Evolutionary conservation across 2,888 invertebrate species (phyloP).

Genomic region (Chydorus sphaericus): DNA sequence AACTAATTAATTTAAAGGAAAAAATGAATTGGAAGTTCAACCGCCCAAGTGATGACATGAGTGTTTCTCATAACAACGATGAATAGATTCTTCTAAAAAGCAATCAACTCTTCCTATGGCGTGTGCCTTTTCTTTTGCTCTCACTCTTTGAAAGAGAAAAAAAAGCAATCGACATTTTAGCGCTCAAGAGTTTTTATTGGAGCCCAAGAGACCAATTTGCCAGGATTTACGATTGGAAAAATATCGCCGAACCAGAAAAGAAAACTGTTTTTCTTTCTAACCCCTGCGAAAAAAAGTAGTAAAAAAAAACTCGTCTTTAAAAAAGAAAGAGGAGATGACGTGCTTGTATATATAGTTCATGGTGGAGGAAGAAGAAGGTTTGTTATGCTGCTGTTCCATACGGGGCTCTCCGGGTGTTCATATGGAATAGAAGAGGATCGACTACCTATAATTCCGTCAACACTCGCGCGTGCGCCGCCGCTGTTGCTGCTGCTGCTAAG

Average conservation of each 20-base stretch:
- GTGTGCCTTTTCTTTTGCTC: too few species aligned
- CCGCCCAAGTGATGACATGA: too few species aligned
- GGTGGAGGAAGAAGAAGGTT: neutral
- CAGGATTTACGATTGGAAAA: slow-evolving; percentile 5
- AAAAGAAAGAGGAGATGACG: neutral
- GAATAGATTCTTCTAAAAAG: too few species aligned
- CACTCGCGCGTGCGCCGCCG: slow-evolving; percentile 11
- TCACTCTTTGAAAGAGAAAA: too few species aligned
- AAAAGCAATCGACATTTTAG: slow-evolving; percentile 3
- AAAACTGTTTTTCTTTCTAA: neutral
- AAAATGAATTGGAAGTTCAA: too few species aligned
- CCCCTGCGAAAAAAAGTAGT: neutral
- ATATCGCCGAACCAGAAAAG: too few species aligned
- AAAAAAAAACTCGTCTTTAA: neutral
- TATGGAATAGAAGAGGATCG: too few species aligned
- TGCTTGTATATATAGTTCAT: neutral
- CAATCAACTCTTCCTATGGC: too few species aligned
- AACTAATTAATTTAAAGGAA: too few species aligned
- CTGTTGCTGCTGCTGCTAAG: too few species aligned
- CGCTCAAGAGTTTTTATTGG: neutral
- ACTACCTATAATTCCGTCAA: slow-evolving; percentile 13
- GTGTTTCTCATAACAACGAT: too few species aligned
- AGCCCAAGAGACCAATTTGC: neutral
- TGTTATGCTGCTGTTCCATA: neutral
- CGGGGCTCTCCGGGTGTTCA: too few species aligned